Evolutionary conservation across 2,797 vertebrate species (phyloP).

Genomic region (Pantherophis vulpinus): DNA sequence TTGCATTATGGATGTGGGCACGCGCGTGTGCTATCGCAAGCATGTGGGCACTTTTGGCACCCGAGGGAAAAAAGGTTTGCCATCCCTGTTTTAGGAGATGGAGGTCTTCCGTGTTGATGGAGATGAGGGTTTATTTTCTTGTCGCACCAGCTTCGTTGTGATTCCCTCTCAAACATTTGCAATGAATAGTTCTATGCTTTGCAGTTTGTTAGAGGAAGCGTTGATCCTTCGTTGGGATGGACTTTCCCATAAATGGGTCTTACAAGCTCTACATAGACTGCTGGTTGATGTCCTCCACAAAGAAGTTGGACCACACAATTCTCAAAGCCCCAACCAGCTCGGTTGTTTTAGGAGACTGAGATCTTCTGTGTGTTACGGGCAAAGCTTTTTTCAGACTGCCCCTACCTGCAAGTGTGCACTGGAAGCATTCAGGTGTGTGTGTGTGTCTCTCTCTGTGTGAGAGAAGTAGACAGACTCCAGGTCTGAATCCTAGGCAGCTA

Average conservation of each 20-base stretch:
- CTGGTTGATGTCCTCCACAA: background rate
- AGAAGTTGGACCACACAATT: background rate
- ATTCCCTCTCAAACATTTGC: background rate
- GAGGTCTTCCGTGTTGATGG: background rate
- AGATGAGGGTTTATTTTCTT: background rate
- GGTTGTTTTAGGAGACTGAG: background rate
- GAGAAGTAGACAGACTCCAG: background rate
- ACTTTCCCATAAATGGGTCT: background rate
- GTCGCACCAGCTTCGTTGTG: background rate
- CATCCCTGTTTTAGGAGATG: background rate
- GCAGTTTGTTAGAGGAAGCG: background rate
- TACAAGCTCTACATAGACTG: background rate
- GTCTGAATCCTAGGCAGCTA: background rate
- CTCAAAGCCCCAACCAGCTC: background rate
- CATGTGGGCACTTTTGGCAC: too few relatives aligned
- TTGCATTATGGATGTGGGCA: too few relatives aligned
- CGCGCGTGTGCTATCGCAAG: too few relatives aligned
- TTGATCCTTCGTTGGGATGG: background rate
- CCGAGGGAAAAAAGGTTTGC: too few relatives aligned
- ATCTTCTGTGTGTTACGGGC: background rate
- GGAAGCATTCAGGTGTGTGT: background rate
- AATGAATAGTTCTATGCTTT: background rate
- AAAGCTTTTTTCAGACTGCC: background rate
- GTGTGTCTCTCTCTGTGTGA: background rate
- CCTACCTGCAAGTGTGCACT: background rate